Base-by-base conservation (phyloP, 1,140 invertebrate genomes). In the Notospermus geniculatus region DNA sequence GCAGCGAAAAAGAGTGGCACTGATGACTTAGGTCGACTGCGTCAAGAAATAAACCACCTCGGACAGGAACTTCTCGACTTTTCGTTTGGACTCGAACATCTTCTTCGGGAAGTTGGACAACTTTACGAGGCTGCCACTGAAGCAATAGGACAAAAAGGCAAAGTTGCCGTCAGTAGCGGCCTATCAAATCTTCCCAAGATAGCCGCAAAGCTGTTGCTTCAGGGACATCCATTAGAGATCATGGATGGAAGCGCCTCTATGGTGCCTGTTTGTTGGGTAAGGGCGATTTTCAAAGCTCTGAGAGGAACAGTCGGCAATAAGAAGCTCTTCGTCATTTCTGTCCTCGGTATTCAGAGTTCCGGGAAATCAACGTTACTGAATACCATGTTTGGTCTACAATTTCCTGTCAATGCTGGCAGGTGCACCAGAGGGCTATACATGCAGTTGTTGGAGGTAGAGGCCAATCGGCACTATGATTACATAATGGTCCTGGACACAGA, bases 331-430 rank as follows among this genome's bases (percentile, higher is more conserved):
- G 32, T 36, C 15, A 36, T 36, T 36, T 36, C 32, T 7, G 32
- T 36, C 15, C 32, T 36, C 15, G 32, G 32, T 7, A 15, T 36
- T 36, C 32, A 36, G 32, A 36, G 32, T 15, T 36, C 32, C 15
- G 32, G 32, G 4, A 36, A 36, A 15, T 36, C 32, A 17, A 61
- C 52, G 0, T 43, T 64, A 11, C 25, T 64, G 1, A 64, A 63
- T 53, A 46, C 61, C 23, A 22, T 58, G 13, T 59, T 63, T 52
- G 61, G 61, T 1, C 53, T 46, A 17, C 28, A 62, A 32, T 64
- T 64, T 30, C 50, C 58, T 23, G 52, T 53, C n/a, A 61, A 46
- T 54, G 63, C 63, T 54, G 63, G 63, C 2, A 36, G 63, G 17
- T 60, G 58, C 27, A 64, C 63, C 22, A 52, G 32, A 25, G 61